phyloP scores from a whole-genome alignment of 2,113 vertebrate species.

The Cynocephalus volans region DNA sequence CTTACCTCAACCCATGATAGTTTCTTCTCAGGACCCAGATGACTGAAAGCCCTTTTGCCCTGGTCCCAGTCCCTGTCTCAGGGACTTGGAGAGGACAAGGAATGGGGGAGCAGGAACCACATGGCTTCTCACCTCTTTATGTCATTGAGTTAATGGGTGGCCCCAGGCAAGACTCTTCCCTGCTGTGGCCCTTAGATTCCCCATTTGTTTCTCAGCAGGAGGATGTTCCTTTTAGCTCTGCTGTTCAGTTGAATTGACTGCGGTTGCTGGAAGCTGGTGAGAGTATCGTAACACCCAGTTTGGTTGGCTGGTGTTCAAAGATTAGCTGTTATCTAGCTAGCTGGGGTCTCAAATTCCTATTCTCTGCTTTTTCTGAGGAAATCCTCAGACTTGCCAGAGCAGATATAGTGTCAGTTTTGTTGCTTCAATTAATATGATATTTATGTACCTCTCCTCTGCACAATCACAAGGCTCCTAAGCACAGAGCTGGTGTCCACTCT shows the following conservation, averaged over 20 bases:
- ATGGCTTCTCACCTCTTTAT: not conserved
- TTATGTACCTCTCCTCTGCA: not conserved
- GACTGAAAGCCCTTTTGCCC: not conserved
- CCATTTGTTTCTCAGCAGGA: not conserved
- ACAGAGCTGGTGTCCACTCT: not conserved
- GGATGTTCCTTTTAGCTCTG: not conserved
- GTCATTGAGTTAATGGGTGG: not conserved
- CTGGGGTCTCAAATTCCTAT: conserved; percentile 38
- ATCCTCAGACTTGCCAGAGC: conserved; percentile 63
- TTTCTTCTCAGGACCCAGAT: conserved; percentile 50
- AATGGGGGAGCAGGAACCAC: not conserved
- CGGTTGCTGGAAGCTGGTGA: conserved; percentile 8
- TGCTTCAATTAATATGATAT: conserved; percentile 46
- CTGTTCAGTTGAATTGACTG: not conserved
- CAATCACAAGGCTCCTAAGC: not conserved
- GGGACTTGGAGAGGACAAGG: not conserved
- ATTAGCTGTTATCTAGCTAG: conserved; percentile 31
- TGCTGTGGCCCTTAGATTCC: not conserved
- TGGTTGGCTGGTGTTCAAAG: conserved; percentile 16
- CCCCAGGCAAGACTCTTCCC: conserved; percentile 7
- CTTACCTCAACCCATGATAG: not conserved
- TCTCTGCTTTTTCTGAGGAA: conserved; percentile 66
- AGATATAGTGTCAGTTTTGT: conserved; percentile 18
- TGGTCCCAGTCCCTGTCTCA: not conserved
- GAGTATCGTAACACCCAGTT: not conserved